A percentile compares a stretch with the other conserved stretches of the same genome.
These are phyloP conservation scores for Tribolium castaneum DNA, from an alignment of 1,140 invertebrate species.

Conservation along the genomic window DNA sequence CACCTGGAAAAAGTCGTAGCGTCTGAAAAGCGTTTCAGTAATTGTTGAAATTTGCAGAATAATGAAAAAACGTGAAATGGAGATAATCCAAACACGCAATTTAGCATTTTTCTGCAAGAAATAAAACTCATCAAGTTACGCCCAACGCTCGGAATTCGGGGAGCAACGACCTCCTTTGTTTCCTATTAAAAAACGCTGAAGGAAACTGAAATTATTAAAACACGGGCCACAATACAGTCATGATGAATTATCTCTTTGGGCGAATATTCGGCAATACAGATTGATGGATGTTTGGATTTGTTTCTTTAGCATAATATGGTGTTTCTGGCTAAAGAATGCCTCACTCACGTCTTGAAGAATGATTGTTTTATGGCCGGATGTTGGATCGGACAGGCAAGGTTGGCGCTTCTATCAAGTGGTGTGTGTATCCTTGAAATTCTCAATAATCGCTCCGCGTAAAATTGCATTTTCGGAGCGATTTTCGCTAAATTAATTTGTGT, in stretches of 20 bases:
- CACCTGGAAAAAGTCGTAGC: too few species aligned
- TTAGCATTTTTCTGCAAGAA: neutral
- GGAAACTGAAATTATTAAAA: conserved; percentile 18
- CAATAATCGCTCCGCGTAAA: conserved; percentile 6
- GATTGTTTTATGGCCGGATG: conserved; percentile 22
- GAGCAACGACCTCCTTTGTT: neutral
- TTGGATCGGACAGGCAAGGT: conserved; percentile 14
- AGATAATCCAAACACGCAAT: neutral
- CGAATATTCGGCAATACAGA: conserved; percentile 1
- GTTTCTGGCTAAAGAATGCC: neutral
- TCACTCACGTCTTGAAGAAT: neutral
- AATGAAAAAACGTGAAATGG: too few species aligned
- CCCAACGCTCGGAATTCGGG: neutral
- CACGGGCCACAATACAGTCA: neutral
- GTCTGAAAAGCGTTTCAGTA: too few species aligned
- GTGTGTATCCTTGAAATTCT: conserved; percentile 6
- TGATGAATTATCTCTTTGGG: conserved; percentile 22
- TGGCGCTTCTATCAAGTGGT: neutral
- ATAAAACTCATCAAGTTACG: neutral
- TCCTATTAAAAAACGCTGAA: neutral
- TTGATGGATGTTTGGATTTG: conserved; percentile 28
- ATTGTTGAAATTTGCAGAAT: too few species aligned
- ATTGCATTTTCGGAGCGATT: neutral
- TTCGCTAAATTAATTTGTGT: neutral
- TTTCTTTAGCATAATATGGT: neutral